Conservation (phyloP, 2,888 invertebrate species). For the Nomada ferruginata region DNA sequence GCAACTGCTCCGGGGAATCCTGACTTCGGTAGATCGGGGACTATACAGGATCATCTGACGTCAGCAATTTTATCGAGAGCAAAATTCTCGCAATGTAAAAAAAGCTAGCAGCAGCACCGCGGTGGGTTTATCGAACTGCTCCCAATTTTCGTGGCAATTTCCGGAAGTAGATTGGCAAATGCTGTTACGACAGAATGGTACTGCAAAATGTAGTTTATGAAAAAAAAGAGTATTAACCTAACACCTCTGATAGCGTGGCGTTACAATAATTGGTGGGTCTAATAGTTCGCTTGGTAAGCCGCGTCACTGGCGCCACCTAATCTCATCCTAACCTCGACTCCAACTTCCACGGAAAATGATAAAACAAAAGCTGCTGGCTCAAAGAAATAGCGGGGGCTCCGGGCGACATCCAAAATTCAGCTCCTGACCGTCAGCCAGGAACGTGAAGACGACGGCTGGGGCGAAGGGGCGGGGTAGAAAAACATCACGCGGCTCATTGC, state of each 20-base stretch:
- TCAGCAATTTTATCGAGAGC: too few species aligned
- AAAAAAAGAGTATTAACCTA: too few species aligned
- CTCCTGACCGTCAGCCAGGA: constrained; percentile 34
- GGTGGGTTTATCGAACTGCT: neutral
- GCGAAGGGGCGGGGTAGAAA: constrained; percentile 10
- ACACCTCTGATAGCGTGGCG: too few species aligned
- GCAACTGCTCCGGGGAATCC: too few species aligned
- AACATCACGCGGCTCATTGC: constrained; percentile 59
- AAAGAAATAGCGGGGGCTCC: neutral
- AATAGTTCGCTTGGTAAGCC: too few species aligned
- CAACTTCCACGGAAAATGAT: neutral
- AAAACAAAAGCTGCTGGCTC: neutral
- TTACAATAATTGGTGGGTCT: too few species aligned
- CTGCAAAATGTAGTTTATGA: too few species aligned
- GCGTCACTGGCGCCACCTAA: too few species aligned
- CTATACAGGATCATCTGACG: too few species aligned
- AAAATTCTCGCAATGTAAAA: neutral
- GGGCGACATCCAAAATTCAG: constrained; percentile 39
- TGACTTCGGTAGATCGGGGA: too few species aligned
- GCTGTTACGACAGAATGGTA: too few species aligned
- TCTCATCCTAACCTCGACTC: too few species aligned
- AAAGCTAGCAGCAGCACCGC: constrained; percentile 5
- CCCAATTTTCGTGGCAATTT: constrained; percentile 7
- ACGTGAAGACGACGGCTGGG: constrained; percentile 2
- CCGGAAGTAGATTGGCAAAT: constrained; percentile 1